Base-by-base conservation (phyloP, 2,888 invertebrate genomes). In the Lysandra coridon region DNA sequence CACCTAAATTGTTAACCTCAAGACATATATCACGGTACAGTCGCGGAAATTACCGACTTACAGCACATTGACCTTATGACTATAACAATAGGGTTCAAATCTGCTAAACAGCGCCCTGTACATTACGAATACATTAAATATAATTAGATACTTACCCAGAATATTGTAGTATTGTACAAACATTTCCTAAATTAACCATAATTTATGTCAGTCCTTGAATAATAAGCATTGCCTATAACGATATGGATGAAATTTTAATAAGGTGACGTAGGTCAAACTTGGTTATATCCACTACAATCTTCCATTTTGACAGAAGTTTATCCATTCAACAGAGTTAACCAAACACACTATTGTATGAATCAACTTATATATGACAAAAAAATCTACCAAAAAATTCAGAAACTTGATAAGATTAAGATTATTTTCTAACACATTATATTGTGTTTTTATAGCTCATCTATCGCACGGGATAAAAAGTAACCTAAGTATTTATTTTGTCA, bases 101-200 rank as follows among this genome's bases (percentile, higher is more conserved):
- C 17, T 57, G 14, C 2, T 12, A 14, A 14, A 37, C 12, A 37
- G 6, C 33, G 33, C 2, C 1, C 5, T 37, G 69, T 69, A 69
- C 37, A 69, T 37, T 14, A 37, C 69, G 69, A 69, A 69, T 69
- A 69, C 69, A 69, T 69, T 69, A 69, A 33, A 69, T 37, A 33
- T 69, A 69, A 69, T 69, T 69, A 69, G 69, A 69, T 69, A 69
- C n/a, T n/a, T n/a, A n/a, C 69, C 69, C 33, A 69, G 69, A 69
- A 69, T 69, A 69, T 33, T 69, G 37, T 69, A 69, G 33, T 69
- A 69, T 30, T 64, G 69, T 37, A 37, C 69, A 69, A 69, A 37
- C 17, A 69, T 69, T 69, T 69, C 33, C 69, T 37, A 69, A 69
- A 33, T 69, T 69, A 33, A 37, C 1, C 33, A 69, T 37, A 69